phyloP scores from a whole-genome alignment of 2,888 invertebrate species.

The Stenotaenia linearis region DNA sequence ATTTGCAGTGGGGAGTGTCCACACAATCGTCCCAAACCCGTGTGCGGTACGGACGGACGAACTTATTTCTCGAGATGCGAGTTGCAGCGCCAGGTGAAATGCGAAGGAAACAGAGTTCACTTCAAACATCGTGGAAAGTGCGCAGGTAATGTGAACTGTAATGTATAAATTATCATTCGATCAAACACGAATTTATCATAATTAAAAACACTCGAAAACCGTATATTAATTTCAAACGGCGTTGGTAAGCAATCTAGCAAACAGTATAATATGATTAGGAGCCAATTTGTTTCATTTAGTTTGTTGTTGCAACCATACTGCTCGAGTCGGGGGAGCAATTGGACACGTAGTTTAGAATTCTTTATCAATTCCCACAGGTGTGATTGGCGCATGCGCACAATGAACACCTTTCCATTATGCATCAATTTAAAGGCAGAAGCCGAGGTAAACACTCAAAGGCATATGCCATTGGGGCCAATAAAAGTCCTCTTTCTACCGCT shows the following conservation, averaged over 20 bases:
- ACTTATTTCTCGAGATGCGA: constrained; percentile 78
- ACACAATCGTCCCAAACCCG: constrained; percentile 48
- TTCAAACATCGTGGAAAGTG: constrained; percentile 70
- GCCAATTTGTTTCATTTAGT: constrained; percentile 10
- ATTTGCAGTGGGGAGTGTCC: neutral
- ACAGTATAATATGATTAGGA: neutral
- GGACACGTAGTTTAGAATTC: constrained; percentile 6
- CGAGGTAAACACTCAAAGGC: constrained; percentile 10
- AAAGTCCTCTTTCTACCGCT: neutral
- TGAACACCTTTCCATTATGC: constrained; percentile 14
- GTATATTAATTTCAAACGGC: neutral
- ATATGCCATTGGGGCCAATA: neutral
- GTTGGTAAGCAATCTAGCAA: neutral
- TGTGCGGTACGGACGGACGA: constrained; percentile 74
- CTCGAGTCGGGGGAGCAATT: neutral
- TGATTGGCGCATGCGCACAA: constrained; percentile 15
- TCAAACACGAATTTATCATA: neutral
- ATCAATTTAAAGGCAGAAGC: constrained; percentile 14
- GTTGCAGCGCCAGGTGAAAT: constrained; percentile 64
- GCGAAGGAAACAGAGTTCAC: constrained; percentile 57
- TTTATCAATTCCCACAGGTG: constrained; percentile 15
- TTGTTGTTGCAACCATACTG: constrained; percentile 5
- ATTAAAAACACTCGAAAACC: neutral
- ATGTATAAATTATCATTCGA: neutral
- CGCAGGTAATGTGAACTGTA: constrained; percentile 54